These are phyloP conservation scores for Ophion slaviceki DNA, from an alignment of 2,888 invertebrate genomes.

Conservation along the genomic window DNA sequence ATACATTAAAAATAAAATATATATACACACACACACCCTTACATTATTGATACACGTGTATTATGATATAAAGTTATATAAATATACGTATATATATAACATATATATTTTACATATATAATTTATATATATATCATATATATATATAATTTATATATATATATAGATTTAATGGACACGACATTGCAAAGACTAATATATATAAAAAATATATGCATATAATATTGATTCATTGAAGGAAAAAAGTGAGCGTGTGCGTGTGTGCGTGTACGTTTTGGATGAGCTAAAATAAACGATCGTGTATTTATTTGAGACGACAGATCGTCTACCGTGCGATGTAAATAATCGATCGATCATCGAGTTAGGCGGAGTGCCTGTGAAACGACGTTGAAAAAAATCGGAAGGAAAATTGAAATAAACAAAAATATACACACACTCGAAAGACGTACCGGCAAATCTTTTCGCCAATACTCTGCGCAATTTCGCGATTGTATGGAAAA, in stretches of 20 bases:
- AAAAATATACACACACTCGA: constrained; percentile 19
- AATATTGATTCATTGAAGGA: constrained; percentile 50
- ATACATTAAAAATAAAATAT: constrained; percentile 31
- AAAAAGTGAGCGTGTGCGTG: constrained; percentile 66
- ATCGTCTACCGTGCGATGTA: constrained; percentile 56
- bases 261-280: constrained; percentile 12
- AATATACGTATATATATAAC: constrained; percentile 66
- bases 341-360: constrained; percentile 59
- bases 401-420: constrained; percentile 44
- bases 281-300: constrained; percentile 16
- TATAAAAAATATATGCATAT: constrained; percentile 69
- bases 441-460: constrained; percentile 52
- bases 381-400: constrained; percentile 55
- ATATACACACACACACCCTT: constrained; percentile 22
- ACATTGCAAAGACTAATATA: constrained; percentile 65
- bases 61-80: constrained; percentile 68
- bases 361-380: constrained; percentile 70
- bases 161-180: constrained; percentile 69
- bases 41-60: constrained; percentile 61
- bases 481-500: constrained; percentile 66
- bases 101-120: constrained; percentile 54
- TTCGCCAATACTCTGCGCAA: constrained; percentile 68
- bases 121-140: constrained; percentile 52
- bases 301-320: constrained; percentile 18
- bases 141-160: constrained; percentile 49